phyloP scores from a whole-genome alignment of 2,888 invertebrate species.

The Keiferia lycopersicella region DNA sequence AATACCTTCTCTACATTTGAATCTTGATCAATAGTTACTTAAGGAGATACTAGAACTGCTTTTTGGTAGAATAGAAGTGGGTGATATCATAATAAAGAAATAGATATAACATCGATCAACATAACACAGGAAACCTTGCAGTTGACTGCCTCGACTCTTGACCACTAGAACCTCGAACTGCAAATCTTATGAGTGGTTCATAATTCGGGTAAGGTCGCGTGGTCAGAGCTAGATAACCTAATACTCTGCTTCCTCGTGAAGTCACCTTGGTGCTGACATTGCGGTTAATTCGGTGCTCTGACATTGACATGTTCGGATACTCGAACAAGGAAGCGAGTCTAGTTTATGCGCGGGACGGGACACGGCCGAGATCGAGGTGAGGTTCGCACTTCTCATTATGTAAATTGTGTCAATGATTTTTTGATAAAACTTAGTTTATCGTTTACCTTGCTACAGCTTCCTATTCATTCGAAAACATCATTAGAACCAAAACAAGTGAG shows the following conservation, averaged over 20 bases:
- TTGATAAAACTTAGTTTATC: conserved; percentile 5
- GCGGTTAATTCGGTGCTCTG: conserved; percentile 71
- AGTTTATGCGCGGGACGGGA: conserved; percentile 43
- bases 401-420: conserved; percentile 20
- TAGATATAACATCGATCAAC: not conserved
- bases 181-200: conserved; percentile 11
- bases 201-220: conserved; percentile 17
- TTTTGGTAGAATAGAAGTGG: too few species aligned
- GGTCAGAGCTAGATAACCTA: conserved; percentile 22
- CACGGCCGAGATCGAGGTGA: conserved; percentile 43
- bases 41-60: too few species aligned
- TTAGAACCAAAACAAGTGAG: not conserved
- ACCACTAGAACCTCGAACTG: not conserved
- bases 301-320: conserved; percentile 74
- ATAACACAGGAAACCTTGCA: conserved; percentile 11
- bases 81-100: too few species aligned
- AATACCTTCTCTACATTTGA: too few species aligned
- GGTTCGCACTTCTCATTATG: conserved; percentile 23
- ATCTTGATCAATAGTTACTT: too few species aligned
- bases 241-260: conserved; percentile 55
- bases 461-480: not conserved
- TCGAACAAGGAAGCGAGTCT: conserved; percentile 69
- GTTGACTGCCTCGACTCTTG: not conserved
- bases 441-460: conserved; percentile 6
- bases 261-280: conserved; percentile 71